These are phyloP conservation scores for Diadromus collaris DNA, from an alignment of 2,888 invertebrate species.

Conservation along the genomic window DNA sequence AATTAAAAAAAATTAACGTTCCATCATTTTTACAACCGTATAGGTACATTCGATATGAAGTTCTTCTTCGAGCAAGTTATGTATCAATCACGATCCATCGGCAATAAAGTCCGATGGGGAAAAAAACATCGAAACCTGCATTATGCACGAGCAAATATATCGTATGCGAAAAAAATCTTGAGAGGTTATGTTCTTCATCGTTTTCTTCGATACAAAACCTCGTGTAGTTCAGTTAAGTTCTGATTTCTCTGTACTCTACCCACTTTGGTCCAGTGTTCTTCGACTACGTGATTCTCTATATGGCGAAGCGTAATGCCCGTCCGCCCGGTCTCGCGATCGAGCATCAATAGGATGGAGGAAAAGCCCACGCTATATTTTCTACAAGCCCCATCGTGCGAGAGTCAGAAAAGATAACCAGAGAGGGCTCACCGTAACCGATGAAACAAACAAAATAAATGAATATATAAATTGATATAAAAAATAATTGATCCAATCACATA, in stretches of 20 bases:
- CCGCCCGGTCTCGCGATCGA: slow-evolving; percentile 11
- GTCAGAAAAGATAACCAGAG: slow-evolving; percentile 13
- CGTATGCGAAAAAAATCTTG: neutral
- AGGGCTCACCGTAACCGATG: neutral
- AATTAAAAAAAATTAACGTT: neutral
- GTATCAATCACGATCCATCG: slow-evolving; percentile 65
- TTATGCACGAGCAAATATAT: slow-evolving; percentile 46
- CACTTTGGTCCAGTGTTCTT: slow-evolving; percentile 18
- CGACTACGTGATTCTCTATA: slow-evolving; percentile 27
- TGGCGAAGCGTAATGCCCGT: slow-evolving; percentile 13
- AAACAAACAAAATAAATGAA: slow-evolving; percentile 44
- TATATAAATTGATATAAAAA: slow-evolving; percentile 57
- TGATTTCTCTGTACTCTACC: slow-evolving; percentile 19
- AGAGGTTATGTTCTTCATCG: slow-evolving; percentile 19
- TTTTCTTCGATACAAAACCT: neutral
- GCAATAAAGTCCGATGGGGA: slow-evolving; percentile 55
- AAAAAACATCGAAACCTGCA: slow-evolving; percentile 56
- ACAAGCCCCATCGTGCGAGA: slow-evolving; percentile 7
- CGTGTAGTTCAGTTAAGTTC: neutral
- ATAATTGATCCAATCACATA: slow-evolving; percentile 57
- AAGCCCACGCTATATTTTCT: slow-evolving; percentile 12
- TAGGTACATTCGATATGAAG: neutral
- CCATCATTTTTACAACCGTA: neutral
- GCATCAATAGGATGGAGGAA: slow-evolving; percentile 8
- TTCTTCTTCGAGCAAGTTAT: slow-evolving; percentile 30